These are phyloP conservation scores for Limanda limanda DNA, from an alignment of 2,113 vertebrate genomes.

Conservation along the genomic window DNA sequence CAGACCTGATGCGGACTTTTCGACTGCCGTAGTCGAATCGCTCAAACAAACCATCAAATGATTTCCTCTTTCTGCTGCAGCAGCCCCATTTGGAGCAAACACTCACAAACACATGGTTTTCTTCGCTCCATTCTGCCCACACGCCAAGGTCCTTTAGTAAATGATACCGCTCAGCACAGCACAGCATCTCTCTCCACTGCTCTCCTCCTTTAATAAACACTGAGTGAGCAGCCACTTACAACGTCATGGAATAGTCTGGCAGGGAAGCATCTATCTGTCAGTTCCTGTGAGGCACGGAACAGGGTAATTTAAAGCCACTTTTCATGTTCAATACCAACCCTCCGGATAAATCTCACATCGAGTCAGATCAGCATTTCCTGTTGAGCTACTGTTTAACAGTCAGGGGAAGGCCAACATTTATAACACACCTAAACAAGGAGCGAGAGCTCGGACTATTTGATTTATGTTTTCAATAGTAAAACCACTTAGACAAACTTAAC, in stretches of 20 bases:
- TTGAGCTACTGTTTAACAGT: constrained; percentile 12
- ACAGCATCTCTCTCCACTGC: constrained; percentile 25
- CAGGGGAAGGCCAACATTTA: constrained; percentile 22
- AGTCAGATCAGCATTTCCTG: constrained; percentile 58
- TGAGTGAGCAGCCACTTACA: constrained; percentile 54
- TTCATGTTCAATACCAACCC: constrained; percentile 67
- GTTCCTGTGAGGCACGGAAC: constrained; percentile 41
- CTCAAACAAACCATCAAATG: constrained; percentile 60
- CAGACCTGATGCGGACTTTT: constrained; percentile 40
- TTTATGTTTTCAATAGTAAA: not conserved
- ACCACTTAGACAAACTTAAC: not conserved
- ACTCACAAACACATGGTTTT: constrained; percentile 37
- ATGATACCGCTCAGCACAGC: constrained; percentile 62
- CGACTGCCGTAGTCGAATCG: constrained; percentile 22
- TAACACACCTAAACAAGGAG: constrained; percentile 3
- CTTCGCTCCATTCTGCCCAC: constrained; percentile 39
- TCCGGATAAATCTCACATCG: constrained; percentile 47
- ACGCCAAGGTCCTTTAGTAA: constrained; percentile 69
- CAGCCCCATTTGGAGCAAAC: constrained; percentile 53
- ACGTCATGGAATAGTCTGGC: constrained; percentile 34
- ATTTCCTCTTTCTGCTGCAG: constrained; percentile 64
- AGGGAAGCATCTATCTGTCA: constrained; percentile 57
- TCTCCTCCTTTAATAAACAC: constrained; percentile 66
- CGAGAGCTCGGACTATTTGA: not conserved
- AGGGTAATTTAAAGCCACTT: constrained; percentile 68